Base-by-base conservation (phyloP, 1,140 invertebrate species). In the Trichonephila inaurata region DNA sequence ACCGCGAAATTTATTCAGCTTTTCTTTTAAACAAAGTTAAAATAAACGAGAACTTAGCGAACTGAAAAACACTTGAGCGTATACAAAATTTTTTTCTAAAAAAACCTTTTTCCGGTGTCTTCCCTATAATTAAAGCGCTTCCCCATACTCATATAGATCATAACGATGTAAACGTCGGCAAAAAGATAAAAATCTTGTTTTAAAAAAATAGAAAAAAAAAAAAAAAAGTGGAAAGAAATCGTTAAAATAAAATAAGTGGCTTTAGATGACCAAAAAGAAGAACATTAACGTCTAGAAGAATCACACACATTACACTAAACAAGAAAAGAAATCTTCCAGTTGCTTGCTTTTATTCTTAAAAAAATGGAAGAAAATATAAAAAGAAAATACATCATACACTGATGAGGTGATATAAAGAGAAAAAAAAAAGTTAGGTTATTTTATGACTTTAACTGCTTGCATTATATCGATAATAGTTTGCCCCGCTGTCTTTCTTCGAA, bases 391-490 rank as follows among this genome's bases (percentile, higher is more conserved):
- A 72, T n/a, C 14, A 14, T 72, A 72, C 28, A 33, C 8, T 72
- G 69, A 72, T 72, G 28, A 72, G 69, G 21, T 72, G n/a, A 40
- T 2, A 51, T 51, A 28, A 72, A 72, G 28, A 72, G n/a, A n/a
- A n/a, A n/a, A 72, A 64, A 72, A 72, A 72, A 33, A 16, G 12
- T 40, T 5, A 5, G 24, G n/a, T 24, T 72, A 28, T 28, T 28
- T 72, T 72, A 72, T 72, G 28, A 14, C n/a, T 72, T 72, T 72
- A 72, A 72, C 69, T 72, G 69, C 28, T 28, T 33, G 69, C 69
- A 72, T 72, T 72, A 28, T 72, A 72, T 24, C 69, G 69, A 72
- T 72, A 72, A 72, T 24, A 72, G 69, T 16, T 72, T 72, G 69
- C 69, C 24, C 24, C 16, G 12, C 24, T 72, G n/a, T 33, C 28